A percentile compares a stretch with the other conserved stretches of the same genome.
phyloP scores from a whole-genome alignment of 2,113 vertebrate species.

The Bagarius yarrelli region DNA sequence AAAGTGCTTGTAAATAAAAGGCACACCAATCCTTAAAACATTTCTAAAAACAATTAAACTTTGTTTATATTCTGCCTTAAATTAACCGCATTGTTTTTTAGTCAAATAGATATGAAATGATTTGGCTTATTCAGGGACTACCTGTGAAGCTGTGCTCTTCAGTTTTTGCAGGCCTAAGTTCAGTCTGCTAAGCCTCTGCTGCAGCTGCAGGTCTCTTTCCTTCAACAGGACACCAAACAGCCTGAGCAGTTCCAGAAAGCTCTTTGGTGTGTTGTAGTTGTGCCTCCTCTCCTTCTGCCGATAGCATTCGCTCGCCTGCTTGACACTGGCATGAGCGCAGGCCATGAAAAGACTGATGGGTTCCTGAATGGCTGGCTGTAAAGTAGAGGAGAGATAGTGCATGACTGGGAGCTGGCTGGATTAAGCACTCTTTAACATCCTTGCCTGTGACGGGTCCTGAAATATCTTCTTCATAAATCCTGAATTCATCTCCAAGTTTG shows the following conservation, averaged over 20 bases:
- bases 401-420: conserved; percentile 56
- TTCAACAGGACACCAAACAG: conserved; percentile 76
- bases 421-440: conserved; percentile 72
- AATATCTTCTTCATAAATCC: conserved; percentile 73
- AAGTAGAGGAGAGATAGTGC: conserved; percentile 55
- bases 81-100: neutral
- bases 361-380: conserved; percentile 76
- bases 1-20: neutral
- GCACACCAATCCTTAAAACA: neutral
- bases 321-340: conserved; percentile 76
- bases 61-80: neutral
- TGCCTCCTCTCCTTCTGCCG: conserved; percentile 72
- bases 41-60: neutral
- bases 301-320: conserved; percentile 75
- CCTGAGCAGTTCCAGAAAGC: conserved; percentile 81
- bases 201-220: conserved; percentile 70
- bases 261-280: conserved; percentile 80
- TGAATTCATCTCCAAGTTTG: conserved; percentile 76
- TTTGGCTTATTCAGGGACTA: conserved; percentile 44
- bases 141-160: conserved; percentile 77
- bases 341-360: conserved; percentile 83
- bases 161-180: conserved; percentile 75
- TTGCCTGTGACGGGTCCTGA: conserved; percentile 63
- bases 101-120: neutral
- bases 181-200: conserved; percentile 70